Conservation (phyloP, 2,888 invertebrate species). For the Stenurella melanura region DNA sequence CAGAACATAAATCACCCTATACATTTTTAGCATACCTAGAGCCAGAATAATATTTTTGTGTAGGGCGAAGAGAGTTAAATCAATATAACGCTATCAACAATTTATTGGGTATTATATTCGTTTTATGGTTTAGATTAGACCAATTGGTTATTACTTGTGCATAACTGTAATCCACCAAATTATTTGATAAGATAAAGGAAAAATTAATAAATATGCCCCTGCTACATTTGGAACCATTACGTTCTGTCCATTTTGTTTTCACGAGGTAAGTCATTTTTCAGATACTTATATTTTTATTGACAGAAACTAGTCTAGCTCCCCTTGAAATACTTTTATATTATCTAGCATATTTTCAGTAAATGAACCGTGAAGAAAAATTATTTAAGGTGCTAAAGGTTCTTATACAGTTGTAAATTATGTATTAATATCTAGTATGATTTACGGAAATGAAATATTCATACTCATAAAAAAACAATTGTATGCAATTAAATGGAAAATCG, state of each 20-base stretch:
- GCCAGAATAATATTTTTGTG: not conserved
- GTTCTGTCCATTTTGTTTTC: slow-evolving; percentile 28
- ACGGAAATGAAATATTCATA: too few relatives aligned
- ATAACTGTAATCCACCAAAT: slow-evolving; percentile 11
- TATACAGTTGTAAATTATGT: too few relatives aligned
- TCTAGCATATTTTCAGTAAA: too few relatives aligned
- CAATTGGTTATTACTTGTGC: slow-evolving; percentile 13
- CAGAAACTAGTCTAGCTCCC: too few relatives aligned
- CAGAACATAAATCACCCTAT: too few relatives aligned
- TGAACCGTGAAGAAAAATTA: too few relatives aligned
- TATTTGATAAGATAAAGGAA: slow-evolving; percentile 19
- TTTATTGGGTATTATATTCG: slow-evolving; percentile 18
- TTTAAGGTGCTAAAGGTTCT: too few relatives aligned
- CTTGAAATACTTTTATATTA: too few relatives aligned
- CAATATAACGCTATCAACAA: slow-evolving; percentile 15
- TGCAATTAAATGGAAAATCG: too few relatives aligned
- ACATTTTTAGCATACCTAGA: not conserved
- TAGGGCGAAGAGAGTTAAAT: not conserved
- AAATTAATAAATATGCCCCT: slow-evolving; percentile 15
- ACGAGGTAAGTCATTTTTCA: slow-evolving; percentile 7
- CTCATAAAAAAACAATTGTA: too few relatives aligned
- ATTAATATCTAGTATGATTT: too few relatives aligned
- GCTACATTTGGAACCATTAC: not conserved
- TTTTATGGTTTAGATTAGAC: slow-evolving; percentile 15
- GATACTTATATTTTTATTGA: not conserved